Evolutionary conservation across 2,888 invertebrate genomes (phyloP).

Genomic region (Blastobasis lacticolella): DNA sequence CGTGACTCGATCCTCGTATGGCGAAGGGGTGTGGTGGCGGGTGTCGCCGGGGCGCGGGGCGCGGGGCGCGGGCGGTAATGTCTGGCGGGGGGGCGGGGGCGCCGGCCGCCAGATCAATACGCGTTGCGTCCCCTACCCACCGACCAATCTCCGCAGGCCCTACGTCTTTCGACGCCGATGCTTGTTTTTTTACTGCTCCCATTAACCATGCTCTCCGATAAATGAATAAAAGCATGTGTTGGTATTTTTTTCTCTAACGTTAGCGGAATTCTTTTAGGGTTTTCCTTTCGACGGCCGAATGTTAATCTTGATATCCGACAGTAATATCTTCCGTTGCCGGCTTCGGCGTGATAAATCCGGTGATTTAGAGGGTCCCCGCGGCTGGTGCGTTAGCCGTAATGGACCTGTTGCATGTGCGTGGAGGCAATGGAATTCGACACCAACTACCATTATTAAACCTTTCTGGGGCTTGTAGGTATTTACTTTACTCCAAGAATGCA

Average conservation of each 20-base stretch:
- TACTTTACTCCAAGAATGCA: too few relatives aligned
- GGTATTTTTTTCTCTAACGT: conserved; percentile 25
- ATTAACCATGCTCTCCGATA: conserved; percentile 65
- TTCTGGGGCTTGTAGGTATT: too few relatives aligned
- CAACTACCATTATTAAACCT: background rate
- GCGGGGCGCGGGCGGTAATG: conserved; percentile 43
- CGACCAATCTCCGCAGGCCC: conserved; percentile 68
- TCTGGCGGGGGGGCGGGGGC: conserved; percentile 39
- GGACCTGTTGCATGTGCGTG: conserved; percentile 22
- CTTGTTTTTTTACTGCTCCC: conserved; percentile 68
- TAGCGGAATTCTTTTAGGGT: conserved; percentile 23
- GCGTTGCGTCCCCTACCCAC: conserved; percentile 39
- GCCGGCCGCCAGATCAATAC: conserved; percentile 51
- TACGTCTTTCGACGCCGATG: conserved; percentile 70
- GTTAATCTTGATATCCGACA: conserved; percentile 26
- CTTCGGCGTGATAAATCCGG: conserved; percentile 19
- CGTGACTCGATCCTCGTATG: conserved; percentile 60
- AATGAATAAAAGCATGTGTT: conserved; percentile 67
- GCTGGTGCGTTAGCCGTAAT: conserved; percentile 15
- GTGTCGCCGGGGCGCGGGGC: conserved; percentile 43
- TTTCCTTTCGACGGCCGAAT: conserved; percentile 16
- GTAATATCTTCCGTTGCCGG: conserved; percentile 20
- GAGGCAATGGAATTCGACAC: conserved; percentile 3
- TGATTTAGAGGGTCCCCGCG: conserved; percentile 16
- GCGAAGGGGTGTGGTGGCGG: conserved; percentile 68